Evolutionary conservation across 2,888 invertebrate species (phyloP).

Genomic region (Trichopoda pennipes): DNA sequence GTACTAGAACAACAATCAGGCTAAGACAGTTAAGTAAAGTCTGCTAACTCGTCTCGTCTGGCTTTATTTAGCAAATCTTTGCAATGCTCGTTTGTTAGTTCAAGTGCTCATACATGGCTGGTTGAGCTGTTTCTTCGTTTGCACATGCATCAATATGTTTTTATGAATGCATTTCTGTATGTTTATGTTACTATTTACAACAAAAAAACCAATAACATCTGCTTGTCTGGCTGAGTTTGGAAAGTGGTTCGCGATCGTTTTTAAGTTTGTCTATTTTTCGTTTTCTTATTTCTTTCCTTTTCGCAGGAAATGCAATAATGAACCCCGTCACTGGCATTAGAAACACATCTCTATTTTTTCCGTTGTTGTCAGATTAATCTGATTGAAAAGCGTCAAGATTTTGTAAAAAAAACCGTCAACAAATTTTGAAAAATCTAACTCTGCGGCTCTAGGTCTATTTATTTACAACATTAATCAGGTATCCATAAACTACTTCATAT

Average conservation of each 20-base stretch:
- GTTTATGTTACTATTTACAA: neutral
- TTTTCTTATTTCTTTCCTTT: constrained; percentile 11
- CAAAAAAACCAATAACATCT: constrained; percentile 66
- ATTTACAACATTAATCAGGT: too few relatives aligned
- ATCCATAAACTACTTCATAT: too few relatives aligned
- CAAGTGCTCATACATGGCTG: constrained; percentile 33
- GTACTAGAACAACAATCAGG: constrained; percentile 62
- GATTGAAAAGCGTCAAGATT: too few relatives aligned
- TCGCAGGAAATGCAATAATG: constrained; percentile 6
- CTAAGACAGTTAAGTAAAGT: constrained; percentile 67
- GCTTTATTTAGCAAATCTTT: constrained; percentile 57
- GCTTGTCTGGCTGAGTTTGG: constrained; percentile 75
- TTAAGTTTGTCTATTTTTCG: constrained; percentile 40
- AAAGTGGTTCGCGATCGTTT: constrained; percentile 74
- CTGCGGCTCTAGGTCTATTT: too few relatives aligned
- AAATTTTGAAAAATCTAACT: too few relatives aligned
- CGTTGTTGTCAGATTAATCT: too few relatives aligned
- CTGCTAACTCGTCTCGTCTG: constrained; percentile 66
- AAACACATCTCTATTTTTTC: too few relatives aligned
- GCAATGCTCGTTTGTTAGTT: constrained; percentile 21
- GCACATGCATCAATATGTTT: neutral
- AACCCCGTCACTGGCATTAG: neutral
- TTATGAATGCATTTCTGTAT: neutral
- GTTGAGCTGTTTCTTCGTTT: constrained; percentile 6
- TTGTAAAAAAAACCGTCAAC: too few relatives aligned